phyloP scores from a whole-genome alignment of 2,113 vertebrate genomes.

The Rhynchomys soricoides region DNA sequence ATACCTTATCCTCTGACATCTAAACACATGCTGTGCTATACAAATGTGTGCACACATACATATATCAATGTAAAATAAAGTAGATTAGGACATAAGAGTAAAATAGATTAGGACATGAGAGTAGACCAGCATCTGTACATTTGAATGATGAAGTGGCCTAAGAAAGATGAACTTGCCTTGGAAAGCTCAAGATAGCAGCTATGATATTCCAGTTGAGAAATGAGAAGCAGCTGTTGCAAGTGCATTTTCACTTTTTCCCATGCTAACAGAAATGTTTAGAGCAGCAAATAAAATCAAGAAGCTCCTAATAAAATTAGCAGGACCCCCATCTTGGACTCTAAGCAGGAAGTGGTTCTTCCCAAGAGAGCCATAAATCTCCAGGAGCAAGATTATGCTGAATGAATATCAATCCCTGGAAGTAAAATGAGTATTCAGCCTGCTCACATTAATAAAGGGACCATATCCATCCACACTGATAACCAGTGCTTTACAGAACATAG shows the following conservation, averaged over 20 bases:
- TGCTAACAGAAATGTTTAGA: conserved; percentile 89
- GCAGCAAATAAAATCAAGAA: conserved; percentile 89
- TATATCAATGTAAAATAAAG: neutral
- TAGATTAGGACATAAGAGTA: no score
- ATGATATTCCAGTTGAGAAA: conserved; percentile 91
- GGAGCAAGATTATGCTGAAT: neutral
- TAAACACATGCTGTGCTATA: neutral
- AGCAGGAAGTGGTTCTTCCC: conserved; percentile 1
- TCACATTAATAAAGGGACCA: neutral
- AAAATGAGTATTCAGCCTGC: conserved; percentile 12
- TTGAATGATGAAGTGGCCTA: conserved; percentile 92
- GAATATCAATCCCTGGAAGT: neutral
- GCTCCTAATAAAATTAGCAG: conserved; percentile 89
- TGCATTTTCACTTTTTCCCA: conserved; percentile 91
- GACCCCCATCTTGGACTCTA: conserved; percentile 76
- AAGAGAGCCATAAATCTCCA: conserved; percentile 34
- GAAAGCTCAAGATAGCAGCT: conserved; percentile 90
- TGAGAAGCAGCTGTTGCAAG: conserved; percentile 90
- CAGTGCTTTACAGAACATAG: neutral
- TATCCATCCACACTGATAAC: conserved; percentile 13
- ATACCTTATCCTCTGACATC: neutral
- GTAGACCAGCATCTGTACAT: conserved; percentile 89
- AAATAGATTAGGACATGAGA: neutral
- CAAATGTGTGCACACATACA: neutral
- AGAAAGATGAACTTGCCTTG: conserved; percentile 93